phyloP scores from a whole-genome alignment of 2,888 invertebrate genomes.

The Caenorhabditis sinica region DNA sequence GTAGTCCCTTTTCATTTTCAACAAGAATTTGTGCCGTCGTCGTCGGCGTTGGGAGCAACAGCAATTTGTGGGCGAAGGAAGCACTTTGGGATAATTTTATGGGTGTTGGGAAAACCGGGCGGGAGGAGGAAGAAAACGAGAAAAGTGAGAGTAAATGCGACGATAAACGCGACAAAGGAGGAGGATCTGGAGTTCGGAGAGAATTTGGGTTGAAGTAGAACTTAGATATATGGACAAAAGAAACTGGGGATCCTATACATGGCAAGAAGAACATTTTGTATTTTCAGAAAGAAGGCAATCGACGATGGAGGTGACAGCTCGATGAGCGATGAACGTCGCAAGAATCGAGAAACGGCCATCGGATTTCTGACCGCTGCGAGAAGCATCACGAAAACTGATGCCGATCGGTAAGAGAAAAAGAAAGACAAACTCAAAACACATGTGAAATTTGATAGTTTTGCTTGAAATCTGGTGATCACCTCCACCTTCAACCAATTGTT shows the following conservation, averaged over 20 bases:
- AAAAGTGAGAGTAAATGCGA: background rate
- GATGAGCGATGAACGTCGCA: constrained; percentile 63
- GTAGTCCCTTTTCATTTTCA: constrained; percentile 54
- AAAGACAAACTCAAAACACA: constrained; percentile 22
- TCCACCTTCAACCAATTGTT: background rate
- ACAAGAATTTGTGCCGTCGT: constrained; percentile 26
- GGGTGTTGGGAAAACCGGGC: constrained; percentile 22
- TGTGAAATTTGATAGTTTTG: constrained; percentile 30
- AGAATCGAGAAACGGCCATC: constrained; percentile 76
- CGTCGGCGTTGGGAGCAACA: constrained; percentile 35
- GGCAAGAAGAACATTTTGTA: background rate
- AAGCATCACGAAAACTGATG: constrained; percentile 79
- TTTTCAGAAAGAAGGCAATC: constrained; percentile 56
- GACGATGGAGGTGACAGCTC: constrained; percentile 48
- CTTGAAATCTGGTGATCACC: constrained; percentile 19
- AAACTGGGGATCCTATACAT: background rate
- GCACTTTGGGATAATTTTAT: constrained; percentile 61
- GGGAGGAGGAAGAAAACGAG: constrained; percentile 13
- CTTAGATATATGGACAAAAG: background rate
- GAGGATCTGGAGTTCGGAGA: background rate
- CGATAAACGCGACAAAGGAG: background rate
- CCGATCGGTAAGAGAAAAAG: constrained; percentile 72
- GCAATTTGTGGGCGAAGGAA: constrained; percentile 57
- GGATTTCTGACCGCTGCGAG: constrained; percentile 79
- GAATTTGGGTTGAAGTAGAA: background rate